Evolutionary conservation across 2,113 vertebrate species (phyloP).

Genomic region (Uria lomvia): DNA sequence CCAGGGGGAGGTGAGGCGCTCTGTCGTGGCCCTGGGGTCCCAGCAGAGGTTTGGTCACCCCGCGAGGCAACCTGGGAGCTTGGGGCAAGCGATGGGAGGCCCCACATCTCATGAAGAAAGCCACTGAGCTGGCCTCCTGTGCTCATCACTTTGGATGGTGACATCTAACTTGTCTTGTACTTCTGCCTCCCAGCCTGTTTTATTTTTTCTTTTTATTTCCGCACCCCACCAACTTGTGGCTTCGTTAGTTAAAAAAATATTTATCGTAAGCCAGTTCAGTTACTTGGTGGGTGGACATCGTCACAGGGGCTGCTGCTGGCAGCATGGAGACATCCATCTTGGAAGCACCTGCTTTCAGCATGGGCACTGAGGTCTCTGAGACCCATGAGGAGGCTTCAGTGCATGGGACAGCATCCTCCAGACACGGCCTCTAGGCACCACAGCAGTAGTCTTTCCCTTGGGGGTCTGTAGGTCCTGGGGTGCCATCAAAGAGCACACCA

Average conservation of each 20-base stretch:
- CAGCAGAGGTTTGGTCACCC: not conserved
- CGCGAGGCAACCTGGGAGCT: fast-evolving
- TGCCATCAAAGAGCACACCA: fast-evolving
- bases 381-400: not conserved
- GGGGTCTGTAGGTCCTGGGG: not conserved
- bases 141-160: not conserved
- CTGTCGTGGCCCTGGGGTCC: not conserved
- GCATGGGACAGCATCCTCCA: not conserved
- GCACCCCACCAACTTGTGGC: not conserved
- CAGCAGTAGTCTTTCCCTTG: not conserved
- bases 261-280: not conserved
- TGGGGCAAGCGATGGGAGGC: fast-evolving
- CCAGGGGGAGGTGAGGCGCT: fast-evolving
- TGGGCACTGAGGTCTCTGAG: not conserved
- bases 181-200: not conserved
- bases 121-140: not conserved
- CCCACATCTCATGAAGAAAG: fast-evolving
- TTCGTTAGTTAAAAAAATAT: not conserved
- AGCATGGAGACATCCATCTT: not conserved
- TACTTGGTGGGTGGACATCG: not conserved
- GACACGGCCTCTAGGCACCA: not conserved
- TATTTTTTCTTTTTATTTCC: too few species aligned
- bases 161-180: not conserved
- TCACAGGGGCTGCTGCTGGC: not conserved
- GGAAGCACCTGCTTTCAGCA: not conserved